A percentile compares a stretch with the other conserved stretches of the same genome.
Evolutionary conservation across 2,888 invertebrate species (phyloP).

Genomic region (Apoda limacodes): DNA sequence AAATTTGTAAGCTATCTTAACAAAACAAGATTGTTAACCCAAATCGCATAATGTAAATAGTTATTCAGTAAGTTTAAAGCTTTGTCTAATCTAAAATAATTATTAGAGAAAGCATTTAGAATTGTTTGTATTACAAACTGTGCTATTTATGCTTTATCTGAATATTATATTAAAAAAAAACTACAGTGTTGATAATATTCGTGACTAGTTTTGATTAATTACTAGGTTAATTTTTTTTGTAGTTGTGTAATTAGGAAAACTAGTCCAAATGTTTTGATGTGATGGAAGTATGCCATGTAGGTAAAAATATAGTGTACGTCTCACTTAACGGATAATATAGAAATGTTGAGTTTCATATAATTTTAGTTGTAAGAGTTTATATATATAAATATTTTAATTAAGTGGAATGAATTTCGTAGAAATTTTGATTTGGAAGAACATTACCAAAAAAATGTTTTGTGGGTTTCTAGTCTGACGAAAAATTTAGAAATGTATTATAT

Average conservation of each 20-base stretch:
- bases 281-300: slow-evolving; percentile 63
- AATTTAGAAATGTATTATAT: slow-evolving; percentile 2
- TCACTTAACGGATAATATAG: background rate
- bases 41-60: too few species aligned
- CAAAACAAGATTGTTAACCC: too few species aligned
- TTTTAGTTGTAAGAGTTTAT: slow-evolving; percentile 4
- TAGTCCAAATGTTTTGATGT: slow-evolving; percentile 66
- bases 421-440: slow-evolving; percentile 27
- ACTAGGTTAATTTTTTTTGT: slow-evolving; percentile 48
- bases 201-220: slow-evolving; percentile 65
- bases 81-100: too few species aligned
- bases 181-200: slow-evolving; percentile 24
- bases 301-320: slow-evolving; percentile 29
- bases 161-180: too few species aligned
- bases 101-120: too few species aligned
- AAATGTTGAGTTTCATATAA: too few species aligned
- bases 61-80: too few species aligned
- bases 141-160: too few species aligned
- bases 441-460: slow-evolving; percentile 50
- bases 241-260: slow-evolving; percentile 64
- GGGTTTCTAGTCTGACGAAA: slow-evolving; percentile 63
- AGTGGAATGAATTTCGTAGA: background rate
- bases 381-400: slow-evolving; percentile 5
- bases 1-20: too few species aligned
- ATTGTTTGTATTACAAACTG: too few species aligned